Evolutionary conservation across 2,797 vertebrate genomes (phyloP), one percentile per base, ranked within the genome.

Genomic region (Siniperca scherzeri): DNA sequence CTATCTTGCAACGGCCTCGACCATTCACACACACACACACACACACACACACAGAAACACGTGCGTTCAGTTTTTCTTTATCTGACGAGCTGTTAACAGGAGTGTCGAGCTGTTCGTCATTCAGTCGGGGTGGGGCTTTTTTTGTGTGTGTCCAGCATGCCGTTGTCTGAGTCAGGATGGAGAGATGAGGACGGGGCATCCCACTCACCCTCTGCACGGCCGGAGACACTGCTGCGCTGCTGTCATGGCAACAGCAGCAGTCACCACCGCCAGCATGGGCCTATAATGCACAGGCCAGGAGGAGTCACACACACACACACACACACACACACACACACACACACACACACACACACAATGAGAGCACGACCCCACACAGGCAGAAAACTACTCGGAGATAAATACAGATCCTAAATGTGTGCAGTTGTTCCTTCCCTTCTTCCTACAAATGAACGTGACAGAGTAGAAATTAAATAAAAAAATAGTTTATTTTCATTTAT

Each of bases 201-300:
- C 95, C 95, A 95, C 94, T 94, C 94, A 95, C 93, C 94, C 95
- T 95, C 94, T 94, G 95, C 94, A 94, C 92, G 93, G 95, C 94
- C 94, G 91, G 94, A 96, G 94, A 94, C 94, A 95, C 96, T 97
- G 96, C 96, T 94, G 94, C 91, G 93, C 91, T 93, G 98, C 97
- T 97, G 96, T 97, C 98, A 98, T 98, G 96, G 97, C 97, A 98
- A 98, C 98, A 92, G 95, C 95, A 96, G 96, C 95, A 94, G 96
- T 94, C 96, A 95, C 93, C 95, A 96, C 94, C 93, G 81, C 97
- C 97, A 97, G 97, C 96, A 95, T 93, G 95, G 96, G 96, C 94
- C 96, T 94, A 94, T 96, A 93, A 93, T 89, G 90, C 83, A 89
- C 92, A 91, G 91, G 89, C 89, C 93, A 93, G 87, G 90, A 93